Evolutionary conservation across 2,113 vertebrate genomes (phyloP), one percentile per base, ranked within the genome.

Genomic region (Aix galericulata): DNA sequence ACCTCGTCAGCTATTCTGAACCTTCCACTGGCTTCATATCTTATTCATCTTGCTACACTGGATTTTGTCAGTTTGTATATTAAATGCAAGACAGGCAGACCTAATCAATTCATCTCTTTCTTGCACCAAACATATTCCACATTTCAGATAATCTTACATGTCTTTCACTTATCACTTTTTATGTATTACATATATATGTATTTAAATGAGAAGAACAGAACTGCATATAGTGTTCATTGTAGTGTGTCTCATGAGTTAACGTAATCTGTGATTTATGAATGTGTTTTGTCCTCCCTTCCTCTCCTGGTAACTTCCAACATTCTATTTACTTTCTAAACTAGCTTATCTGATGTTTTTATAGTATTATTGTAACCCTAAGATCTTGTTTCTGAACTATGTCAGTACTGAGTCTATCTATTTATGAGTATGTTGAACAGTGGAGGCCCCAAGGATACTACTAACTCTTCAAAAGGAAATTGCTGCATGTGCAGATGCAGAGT

Each of bases 321-420:
- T 91, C 34, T 84, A 21, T 94, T 93, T 94, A 75, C 77, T 91
- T 84, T 91, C 15, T 84, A 72, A 91, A 84, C 62, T 72, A 82
- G 79, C 14, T 92, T 92, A 86, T 94, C 94, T 93, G 73, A 89
- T 88, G 60, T 60, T 94, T 96, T 96, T 79, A 89, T 56, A 72
- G 66, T 84, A 95, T 95, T 96, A 64, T 91, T 89, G 55, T 95
- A 96, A 93, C 91, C 92, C 21, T 7, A 79, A 27, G 64, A 44
- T 91, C 38, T 88, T 82, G 69, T 84, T 93, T 82, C 64, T 84
- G 83, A 82, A 83, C 92, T 92, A 31, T 84, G 62, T 84, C 66
- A 23, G 42, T 60, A 71, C 62, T 50, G 68, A 87, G 73, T 46
- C 46, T 48, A 55, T 77, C 16, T 90, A 3, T 86, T 92, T 83